Evolutionary conservation across 2,113 vertebrate species (phyloP).

Genomic region (Nannospalax galili): DNA sequence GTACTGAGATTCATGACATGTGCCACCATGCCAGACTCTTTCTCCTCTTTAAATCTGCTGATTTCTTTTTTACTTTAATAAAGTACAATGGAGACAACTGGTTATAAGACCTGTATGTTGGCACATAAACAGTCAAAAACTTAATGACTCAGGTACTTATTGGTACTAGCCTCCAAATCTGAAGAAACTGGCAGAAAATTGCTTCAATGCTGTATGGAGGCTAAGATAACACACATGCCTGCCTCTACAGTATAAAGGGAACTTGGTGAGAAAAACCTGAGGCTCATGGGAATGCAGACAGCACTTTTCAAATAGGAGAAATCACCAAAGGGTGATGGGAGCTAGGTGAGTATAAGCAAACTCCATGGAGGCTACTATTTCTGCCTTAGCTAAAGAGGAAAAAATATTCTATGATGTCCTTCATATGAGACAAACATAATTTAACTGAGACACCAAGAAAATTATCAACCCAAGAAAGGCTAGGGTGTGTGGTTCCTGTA

Average conservation of each 20-base stretch:
- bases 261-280: not conserved
- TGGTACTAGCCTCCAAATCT: not conserved
- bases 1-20: no score
- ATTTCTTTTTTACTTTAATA: not conserved
- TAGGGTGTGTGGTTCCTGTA: no score
- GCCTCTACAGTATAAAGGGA: not conserved
- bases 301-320: not conserved
- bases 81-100: not conserved
- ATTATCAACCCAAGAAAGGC: not conserved
- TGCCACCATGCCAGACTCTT: not conserved
- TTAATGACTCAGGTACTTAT: not conserved
- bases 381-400: not conserved
- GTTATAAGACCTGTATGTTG: not conserved
- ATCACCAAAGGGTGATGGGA: not conserved
- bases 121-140: not conserved
- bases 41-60: not conserved
- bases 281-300: not conserved
- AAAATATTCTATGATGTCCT: not conserved
- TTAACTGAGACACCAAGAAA: not conserved
- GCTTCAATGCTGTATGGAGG: not conserved
- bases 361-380: not conserved
- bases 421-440: not conserved
- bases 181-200: not conserved
- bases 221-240: not conserved
- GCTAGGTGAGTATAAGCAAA: not conserved